Percentiles rank a stretch among this genome's conserved stretches.
phyloP scores from a whole-genome alignment of 2,113 vertebrate species.

The Ceyx melanurus region DNA sequence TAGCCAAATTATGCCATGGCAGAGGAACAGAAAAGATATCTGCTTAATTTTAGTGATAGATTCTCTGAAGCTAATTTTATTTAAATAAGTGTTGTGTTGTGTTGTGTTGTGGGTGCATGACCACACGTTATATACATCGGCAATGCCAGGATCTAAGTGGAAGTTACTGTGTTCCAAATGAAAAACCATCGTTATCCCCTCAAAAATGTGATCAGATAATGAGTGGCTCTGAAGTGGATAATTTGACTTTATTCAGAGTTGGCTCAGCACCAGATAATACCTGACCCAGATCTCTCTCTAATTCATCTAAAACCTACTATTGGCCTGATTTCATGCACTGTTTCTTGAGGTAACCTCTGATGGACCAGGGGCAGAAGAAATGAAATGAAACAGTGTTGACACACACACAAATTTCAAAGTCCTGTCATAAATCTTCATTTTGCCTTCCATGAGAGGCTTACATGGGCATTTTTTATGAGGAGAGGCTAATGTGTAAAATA shows the following conservation, averaged over 20 bases:
- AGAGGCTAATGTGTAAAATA: not conserved
- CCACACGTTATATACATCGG: not conserved
- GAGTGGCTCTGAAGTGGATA: constrained; percentile 28
- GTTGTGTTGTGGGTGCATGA: not conserved
- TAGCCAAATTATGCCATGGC: not conserved
- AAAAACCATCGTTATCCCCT: constrained; percentile 59
- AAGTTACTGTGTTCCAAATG: constrained; percentile 3
- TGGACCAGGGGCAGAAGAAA: not conserved
- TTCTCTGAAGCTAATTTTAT: constrained; percentile 12
- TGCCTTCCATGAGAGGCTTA: not conserved
- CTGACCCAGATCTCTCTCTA: constrained; percentile 6
- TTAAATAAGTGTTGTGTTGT: not conserved
- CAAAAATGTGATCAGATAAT: constrained; percentile 44
- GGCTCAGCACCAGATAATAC: constrained; percentile 43
- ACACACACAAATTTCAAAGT: not conserved
- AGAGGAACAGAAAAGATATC: not conserved
- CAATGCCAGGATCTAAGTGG: constrained; percentile 2
- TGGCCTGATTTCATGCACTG: not conserved
- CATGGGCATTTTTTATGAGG: not conserved
- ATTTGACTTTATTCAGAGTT: constrained; percentile 47
- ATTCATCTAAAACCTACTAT: constrained; percentile 4
- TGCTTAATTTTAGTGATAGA: not conserved
- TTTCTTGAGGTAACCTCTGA: not conserved
- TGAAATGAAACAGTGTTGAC: not conserved
- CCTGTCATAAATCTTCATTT: constrained; percentile 7